These are phyloP conservation scores for Tetramorium simillimum DNA, from an alignment of 1,140 invertebrate species.

Conservation along the genomic window DNA sequence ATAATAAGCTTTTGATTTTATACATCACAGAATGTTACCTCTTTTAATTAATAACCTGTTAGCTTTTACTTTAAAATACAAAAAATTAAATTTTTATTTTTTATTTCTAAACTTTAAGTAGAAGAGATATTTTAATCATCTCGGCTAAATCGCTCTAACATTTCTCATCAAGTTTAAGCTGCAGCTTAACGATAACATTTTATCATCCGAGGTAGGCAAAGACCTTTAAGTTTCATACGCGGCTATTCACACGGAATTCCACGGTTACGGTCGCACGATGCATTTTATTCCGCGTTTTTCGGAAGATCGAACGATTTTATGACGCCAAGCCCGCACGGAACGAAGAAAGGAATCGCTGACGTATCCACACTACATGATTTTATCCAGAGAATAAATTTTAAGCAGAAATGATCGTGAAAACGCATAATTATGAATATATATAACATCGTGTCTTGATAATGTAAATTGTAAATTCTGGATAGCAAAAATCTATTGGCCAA, in stretches of 20 bases:
- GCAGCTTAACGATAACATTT: conserved; percentile 48
- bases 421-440: not conserved
- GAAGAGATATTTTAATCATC: conserved; percentile 16
- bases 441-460: not conserved
- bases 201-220: conserved; percentile 11
- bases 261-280: conserved; percentile 44
- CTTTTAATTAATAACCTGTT: not conserved
- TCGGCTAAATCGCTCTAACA: not conserved
- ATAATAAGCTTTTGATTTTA: not conserved
- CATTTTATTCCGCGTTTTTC: conserved; percentile 43
- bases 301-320: conserved; percentile 49
- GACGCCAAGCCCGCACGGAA: not conserved
- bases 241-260: conserved; percentile 36
- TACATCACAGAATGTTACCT: not conserved
- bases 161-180: conserved; percentile 18
- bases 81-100: not conserved
- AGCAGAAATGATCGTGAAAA: not conserved
- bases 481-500: not conserved
- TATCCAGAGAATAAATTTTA: conserved; percentile 20
- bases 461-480: too few species aligned
- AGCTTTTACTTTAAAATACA: not conserved
- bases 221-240: conserved; percentile 51
- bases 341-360: conserved; percentile 65
- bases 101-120: conserved; percentile 4
- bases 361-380: conserved; percentile 15